Evolutionary conservation across 2,888 invertebrate species (phyloP).

Genomic region (Branchellion lobata): DNA sequence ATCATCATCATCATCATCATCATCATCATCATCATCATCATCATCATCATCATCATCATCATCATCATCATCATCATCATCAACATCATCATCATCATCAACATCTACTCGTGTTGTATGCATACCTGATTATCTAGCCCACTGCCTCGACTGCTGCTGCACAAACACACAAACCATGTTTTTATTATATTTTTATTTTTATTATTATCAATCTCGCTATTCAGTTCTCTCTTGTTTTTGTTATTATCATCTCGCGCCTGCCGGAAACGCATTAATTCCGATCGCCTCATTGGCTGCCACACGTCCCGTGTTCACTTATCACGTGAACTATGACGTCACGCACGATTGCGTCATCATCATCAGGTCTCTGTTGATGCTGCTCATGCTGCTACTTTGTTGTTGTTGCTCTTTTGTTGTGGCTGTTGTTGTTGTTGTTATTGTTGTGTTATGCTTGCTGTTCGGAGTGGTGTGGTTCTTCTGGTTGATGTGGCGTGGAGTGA

Average conservation of each 20-base stretch:
- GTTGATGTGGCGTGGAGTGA: not conserved
- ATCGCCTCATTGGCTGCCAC: constrained; percentile 43
- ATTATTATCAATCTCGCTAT: constrained; percentile 14
- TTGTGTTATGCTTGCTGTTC: not conserved
- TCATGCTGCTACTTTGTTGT: not conserved
- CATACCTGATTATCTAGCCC: not conserved
- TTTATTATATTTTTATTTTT: not conserved
- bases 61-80: not conserved
- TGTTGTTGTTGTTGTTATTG: no score
- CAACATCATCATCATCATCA: constrained; percentile 7
- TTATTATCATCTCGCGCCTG: not conserved
- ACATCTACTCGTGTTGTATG: not conserved
- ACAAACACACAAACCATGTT: not conserved
- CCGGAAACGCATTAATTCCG: constrained; percentile 41
- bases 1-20: constrained; percentile 36
- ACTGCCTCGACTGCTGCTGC: not conserved
- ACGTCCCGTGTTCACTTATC: constrained; percentile 36
- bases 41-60: not conserved
- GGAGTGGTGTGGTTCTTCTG: not conserved
- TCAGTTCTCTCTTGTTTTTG: no score
- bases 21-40: not conserved
- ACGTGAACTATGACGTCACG: constrained; percentile 44
- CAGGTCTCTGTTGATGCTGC: constrained; percentile 40
- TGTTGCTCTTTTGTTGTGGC: not conserved
- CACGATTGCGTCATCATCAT: constrained; percentile 33